Conservation (phyloP, 2,113 vertebrate genomes). For the Caretta caretta region DNA sequence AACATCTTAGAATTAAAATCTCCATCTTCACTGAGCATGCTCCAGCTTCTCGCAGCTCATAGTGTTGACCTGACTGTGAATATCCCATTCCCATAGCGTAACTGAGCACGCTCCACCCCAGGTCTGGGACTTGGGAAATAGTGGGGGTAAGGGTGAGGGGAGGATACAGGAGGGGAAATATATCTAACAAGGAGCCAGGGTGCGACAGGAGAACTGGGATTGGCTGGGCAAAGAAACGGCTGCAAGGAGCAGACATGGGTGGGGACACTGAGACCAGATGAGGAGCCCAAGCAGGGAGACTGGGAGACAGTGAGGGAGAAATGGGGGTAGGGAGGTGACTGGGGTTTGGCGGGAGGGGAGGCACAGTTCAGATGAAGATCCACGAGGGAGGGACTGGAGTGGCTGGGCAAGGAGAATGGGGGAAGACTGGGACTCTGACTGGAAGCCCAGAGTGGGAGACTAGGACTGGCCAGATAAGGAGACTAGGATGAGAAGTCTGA, state of each 20-base stretch:
- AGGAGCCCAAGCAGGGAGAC: neutral
- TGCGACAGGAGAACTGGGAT: no score
- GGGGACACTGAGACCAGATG: fast-evolving
- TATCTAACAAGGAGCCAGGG: no score
- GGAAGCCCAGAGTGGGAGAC: neutral
- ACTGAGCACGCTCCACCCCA: neutral
- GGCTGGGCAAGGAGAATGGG: neutral
- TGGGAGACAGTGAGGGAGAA: neutral
- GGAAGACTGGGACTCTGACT: neutral
- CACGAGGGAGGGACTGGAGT: neutral
- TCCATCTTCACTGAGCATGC: neutral
- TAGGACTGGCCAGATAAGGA: neutral
- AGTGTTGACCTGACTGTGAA: neutral
- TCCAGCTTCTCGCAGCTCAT: neutral
- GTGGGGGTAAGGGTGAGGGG: fast-evolving
- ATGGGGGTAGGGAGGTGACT: neutral
- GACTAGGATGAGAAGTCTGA: neutral
- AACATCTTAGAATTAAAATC: neutral
- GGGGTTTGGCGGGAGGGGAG: neutral
- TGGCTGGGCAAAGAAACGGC: neutral
- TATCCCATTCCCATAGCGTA: neutral
- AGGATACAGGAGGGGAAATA: no score
- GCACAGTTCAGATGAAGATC: neutral
- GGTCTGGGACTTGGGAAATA: neutral
- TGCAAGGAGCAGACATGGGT: no score